Evolutionary conservation across 2,888 invertebrate species (phyloP).

Genomic region (Plebejus melissa): DNA sequence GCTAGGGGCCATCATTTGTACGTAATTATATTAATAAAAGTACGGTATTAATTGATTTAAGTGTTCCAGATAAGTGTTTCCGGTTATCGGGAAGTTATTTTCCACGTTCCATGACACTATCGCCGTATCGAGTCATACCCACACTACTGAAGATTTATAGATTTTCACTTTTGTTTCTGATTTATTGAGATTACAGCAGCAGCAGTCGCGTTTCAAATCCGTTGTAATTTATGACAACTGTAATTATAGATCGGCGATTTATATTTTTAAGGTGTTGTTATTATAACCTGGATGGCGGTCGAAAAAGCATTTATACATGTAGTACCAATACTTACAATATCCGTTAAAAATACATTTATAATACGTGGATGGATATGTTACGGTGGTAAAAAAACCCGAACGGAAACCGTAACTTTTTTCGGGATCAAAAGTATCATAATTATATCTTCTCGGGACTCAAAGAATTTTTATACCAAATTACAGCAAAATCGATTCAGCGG

Average conservation of each 20-base stretch:
- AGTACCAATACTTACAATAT: too few relatives aligned
- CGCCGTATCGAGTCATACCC: neutral
- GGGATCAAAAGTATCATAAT: too few relatives aligned
- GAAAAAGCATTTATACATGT: neutral
- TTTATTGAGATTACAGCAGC: slow-evolving; percentile 11
- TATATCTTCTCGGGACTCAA: too few relatives aligned
- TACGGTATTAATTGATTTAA: slow-evolving; percentile 19
- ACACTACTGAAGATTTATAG: slow-evolving; percentile 10
- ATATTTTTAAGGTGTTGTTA: neutral
- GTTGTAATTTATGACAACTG: neutral
- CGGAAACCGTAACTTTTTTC: too few relatives aligned
- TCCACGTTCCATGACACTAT: slow-evolving; percentile 3
- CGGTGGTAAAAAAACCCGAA: too few relatives aligned
- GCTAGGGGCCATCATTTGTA: slow-evolving; percentile 16
- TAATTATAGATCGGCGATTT: slow-evolving; percentile 1
- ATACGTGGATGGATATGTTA: too few relatives aligned
- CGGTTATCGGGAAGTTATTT: slow-evolving; percentile 11
- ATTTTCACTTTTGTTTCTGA: slow-evolving; percentile 23
- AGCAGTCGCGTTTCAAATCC: neutral
- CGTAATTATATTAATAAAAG: slow-evolving; percentile 17
- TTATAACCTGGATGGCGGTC: neutral
- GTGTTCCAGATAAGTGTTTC: slow-evolving; percentile 14
- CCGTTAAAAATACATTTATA: too few relatives aligned
- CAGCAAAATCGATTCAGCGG: too few relatives aligned
- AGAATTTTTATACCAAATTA: too few relatives aligned